Base-by-base conservation (phyloP, 2,797 vertebrate species). In the Borostomias antarcticus region DNA sequence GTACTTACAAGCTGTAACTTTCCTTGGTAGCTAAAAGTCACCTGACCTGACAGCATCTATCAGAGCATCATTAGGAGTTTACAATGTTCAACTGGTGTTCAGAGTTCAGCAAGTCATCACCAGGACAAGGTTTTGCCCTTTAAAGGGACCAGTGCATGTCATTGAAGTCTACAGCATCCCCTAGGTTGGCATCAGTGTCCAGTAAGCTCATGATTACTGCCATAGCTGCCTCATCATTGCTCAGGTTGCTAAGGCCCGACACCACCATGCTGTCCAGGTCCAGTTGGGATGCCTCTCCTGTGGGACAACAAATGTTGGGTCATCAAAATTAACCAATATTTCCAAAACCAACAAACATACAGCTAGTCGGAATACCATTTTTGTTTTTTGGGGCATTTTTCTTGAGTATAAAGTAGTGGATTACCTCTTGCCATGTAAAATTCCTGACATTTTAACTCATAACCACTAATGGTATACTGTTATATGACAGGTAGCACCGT, bases 161-260 rank as follows among this genome's bases (percentile, higher is more conserved):
- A 2, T 95, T 96, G 66, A 98, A 95, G 86, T 97, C 95, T 64
- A 93, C 95, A 0, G 94, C 90, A 21, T 95, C 95, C 4, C 96
- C 93, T 5, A 98, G 93, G 72, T 94, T 96, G 6, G 94, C 94
- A 0, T 98, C 97, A 0, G 96, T 95, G 89, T 98, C 96, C 86
- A 99, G 86, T 74, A 99, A 88, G 83, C 96, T 99, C 96, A 98
- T 97, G 68, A 98, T 98, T 37, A 98, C 96, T 0, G 95, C 96
- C 95, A 98, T 97, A 0, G 96, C 96, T 0, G 96, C 96, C 81
- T 99, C 97, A 0, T 99, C 96, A 0, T 91, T 97, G 87, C 95
- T 98, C 54, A 96, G 96, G 79, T 91, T 95, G 84, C 93, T 96
- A 5, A 96, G 94, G 66, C 95, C 94, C 26, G 95, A 94, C 19